Evolutionary conservation across 2,113 vertebrate species (phyloP).

Genomic region (Rhinogobius similis): DNA sequence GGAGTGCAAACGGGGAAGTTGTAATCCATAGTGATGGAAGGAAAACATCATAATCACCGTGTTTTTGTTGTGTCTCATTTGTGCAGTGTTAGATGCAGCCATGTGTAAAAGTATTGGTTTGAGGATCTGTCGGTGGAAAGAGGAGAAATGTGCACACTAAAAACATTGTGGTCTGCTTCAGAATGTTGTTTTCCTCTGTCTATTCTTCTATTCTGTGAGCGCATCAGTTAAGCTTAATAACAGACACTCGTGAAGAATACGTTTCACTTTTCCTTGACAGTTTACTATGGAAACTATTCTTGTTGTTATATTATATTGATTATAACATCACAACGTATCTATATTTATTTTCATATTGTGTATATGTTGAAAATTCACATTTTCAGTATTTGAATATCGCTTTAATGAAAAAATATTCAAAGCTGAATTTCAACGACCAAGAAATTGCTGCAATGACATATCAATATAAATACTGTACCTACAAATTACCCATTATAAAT

Average conservation of each 20-base stretch:
- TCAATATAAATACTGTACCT: too few species aligned
- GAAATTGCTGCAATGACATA: too few species aligned
- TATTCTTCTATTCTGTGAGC: neutral
- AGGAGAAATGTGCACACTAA: conserved; percentile 23
- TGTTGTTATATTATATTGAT: too few species aligned
- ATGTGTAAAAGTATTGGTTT: conserved; percentile 36
- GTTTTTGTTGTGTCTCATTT: conserved; percentile 45
- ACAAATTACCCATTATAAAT: too few species aligned
- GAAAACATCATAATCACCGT: conserved; percentile 30
- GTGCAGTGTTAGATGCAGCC: conserved; percentile 33
- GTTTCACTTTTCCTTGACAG: neutral
- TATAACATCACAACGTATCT: neutral
- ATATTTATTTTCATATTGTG: neutral
- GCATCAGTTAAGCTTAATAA: neutral
- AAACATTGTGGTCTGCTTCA: conserved; percentile 1
- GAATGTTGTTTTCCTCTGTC: conserved; percentile 1
- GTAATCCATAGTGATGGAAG: conserved; percentile 44
- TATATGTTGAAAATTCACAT: too few species aligned
- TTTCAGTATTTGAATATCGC: too few species aligned
- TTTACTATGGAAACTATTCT: neutral
- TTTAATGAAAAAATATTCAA: neutral
- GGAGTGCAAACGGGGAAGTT: conserved; percentile 39
- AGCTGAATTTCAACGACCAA: too few species aligned
- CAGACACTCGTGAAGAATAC: neutral
- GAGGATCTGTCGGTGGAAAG: conserved; percentile 29